phyloP scores from a whole-genome alignment of 2,888 invertebrate genomes.

The Leucophora obtusa region DNA sequence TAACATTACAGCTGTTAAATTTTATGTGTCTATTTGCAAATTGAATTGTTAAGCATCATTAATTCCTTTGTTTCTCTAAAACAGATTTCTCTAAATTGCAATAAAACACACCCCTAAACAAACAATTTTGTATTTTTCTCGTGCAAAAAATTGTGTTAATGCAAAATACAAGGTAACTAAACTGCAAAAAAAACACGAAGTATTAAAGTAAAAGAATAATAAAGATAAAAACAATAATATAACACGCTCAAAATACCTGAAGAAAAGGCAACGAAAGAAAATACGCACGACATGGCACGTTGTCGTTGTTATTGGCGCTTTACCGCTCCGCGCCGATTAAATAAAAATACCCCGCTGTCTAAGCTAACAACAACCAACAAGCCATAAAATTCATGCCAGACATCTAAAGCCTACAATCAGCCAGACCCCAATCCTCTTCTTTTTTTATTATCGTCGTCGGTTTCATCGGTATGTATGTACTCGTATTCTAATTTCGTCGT shows the following conservation, averaged over 20 bases:
- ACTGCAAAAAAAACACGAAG: conserved; percentile 3
- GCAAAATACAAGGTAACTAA: conserved; percentile 28
- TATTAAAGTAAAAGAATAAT: conserved; percentile 25
- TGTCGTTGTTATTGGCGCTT: conserved; percentile 4
- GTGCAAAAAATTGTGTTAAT: conserved; percentile 4
- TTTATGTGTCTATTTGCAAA: neutral
- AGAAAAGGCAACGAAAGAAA: conserved; percentile 4
- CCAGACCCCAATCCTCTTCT: conserved; percentile 23
- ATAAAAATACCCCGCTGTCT: neutral
- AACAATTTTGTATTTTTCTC: neutral
- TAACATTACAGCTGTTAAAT: conserved; percentile 19
- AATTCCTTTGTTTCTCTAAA: conserved; percentile 7
- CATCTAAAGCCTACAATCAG: conserved; percentile 21
- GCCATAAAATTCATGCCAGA: conserved; percentile 41
- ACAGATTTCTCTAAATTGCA: conserved; percentile 21
- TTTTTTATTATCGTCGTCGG: neutral
- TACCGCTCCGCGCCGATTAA: neutral
- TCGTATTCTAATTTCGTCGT: conserved; percentile 11
- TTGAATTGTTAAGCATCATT: conserved; percentile 3
- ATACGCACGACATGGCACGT: conserved; percentile 49
- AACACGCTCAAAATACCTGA: conserved; percentile 42
- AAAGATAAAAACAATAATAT: conserved; percentile 5
- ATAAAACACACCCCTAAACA: conserved; percentile 41
- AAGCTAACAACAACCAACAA: neutral
- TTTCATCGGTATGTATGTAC: neutral